A percentile compares a stretch with the other conserved stretches of the same genome.
These are phyloP conservation scores for Meriones unguiculatus DNA, from an alignment of 2,113 vertebrate genomes.

Conservation along the genomic window DNA sequence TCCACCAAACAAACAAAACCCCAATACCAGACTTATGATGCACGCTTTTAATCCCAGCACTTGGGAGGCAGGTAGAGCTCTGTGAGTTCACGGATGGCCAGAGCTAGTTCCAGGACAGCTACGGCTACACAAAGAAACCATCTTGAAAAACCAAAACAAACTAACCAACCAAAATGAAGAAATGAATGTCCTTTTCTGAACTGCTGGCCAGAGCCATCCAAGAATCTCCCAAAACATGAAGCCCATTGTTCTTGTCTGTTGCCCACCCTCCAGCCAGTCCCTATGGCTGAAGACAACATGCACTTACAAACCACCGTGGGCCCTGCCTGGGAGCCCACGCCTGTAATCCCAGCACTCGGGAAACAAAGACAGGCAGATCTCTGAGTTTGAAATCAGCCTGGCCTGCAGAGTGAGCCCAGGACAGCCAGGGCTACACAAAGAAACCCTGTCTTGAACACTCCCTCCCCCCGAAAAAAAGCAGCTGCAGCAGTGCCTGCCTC, in stretches of 20 bases:
- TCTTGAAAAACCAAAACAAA: background rate
- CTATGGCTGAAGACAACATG: background rate
- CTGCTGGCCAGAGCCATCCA: background rate
- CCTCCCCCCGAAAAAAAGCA: no score
- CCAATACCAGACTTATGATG: background rate
- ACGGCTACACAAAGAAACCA: background rate
- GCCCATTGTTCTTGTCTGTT: background rate
- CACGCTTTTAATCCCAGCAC: background rate
- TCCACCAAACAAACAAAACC: background rate
- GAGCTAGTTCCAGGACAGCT: background rate
- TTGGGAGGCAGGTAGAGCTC: background rate
- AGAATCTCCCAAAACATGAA: background rate
- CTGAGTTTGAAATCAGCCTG: no score
- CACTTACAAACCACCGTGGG: background rate
- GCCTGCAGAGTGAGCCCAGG: no score
- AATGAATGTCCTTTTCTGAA: background rate
- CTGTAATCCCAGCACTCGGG: no score
- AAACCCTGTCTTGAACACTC: no score
- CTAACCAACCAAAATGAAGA: no score
- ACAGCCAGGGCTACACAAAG: no score
- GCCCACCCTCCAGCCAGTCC: background rate
- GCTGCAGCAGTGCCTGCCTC: no score
- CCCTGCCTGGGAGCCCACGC: no score
- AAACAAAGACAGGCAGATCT: no score
- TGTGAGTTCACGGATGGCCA: background rate